Base-by-base conservation (phyloP, 2,888 invertebrate species). In the Thelaira solivaga region DNA sequence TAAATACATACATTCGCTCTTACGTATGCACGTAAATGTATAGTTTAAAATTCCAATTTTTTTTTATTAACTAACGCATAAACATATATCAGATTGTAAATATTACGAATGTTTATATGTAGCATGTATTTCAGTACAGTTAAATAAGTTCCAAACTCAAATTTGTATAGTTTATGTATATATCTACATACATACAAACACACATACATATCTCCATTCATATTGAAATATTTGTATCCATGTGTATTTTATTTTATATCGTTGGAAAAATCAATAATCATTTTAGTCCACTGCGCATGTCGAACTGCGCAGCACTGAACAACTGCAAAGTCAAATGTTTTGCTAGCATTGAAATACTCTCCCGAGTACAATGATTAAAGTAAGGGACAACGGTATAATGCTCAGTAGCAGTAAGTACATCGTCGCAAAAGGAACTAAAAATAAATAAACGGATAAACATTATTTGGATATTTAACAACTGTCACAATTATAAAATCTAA, bases 241-340 rank as follows among this genome's bases (percentile, higher is more conserved):
- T n/a, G n/a, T n/a, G n/a, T 39, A 5, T 13, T 39, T 8, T 13
- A 1, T 22, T 22, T 20, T 10, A 16, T 49, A 22, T 49, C 61
- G 39, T 51, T 43, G 16, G 53, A 57, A 76, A 68, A 75, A 68
- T 68, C 75, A 71, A 76, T 71, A 76, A 65, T 45, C 18, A 45
- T 39, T 55, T 51, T 64, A 76, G 62, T 64, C 26, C 49, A 81
- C 41, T 80, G 81, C 83, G 83, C 83, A 83, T 82, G 83, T 81
- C 80, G 67, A 69, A 75, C 75, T 82, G 82, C 82, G 83, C 82
- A 83, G 43, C 76, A 80, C 71, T 62, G 49, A 51, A 36, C 53
- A 77, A 55, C 73, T 57, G 61, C 67, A 76, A 77, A 72, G 74
- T 73, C 78, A 61, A 68, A 57, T 51, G 57, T 59, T 65, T 78